These are phyloP conservation scores for Oxyscelio sp. DNA, from an alignment of 2,888 invertebrate species.

Conservation along the genomic window DNA sequence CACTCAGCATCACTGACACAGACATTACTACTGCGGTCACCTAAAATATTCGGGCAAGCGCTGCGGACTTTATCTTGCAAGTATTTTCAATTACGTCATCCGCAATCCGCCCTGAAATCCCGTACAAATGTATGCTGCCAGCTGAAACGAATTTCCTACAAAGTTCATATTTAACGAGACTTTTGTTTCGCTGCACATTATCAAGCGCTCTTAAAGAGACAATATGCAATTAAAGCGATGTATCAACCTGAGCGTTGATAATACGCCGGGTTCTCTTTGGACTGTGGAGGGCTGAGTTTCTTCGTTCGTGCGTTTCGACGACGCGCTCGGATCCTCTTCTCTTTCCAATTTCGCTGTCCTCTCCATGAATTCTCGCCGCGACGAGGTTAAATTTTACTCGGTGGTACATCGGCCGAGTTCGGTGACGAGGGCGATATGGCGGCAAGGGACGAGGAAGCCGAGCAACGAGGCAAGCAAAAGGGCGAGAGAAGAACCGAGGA, in stretches of 20 bases:
- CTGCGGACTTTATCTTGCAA: constrained; percentile 15
- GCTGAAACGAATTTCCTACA: constrained; percentile 29
- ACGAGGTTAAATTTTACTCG: constrained; percentile 54
- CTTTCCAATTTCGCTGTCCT: constrained; percentile 78
- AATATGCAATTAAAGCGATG: constrained; percentile 38
- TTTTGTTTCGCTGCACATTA: constrained; percentile 36
- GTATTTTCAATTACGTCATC: constrained; percentile 37
- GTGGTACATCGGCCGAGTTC: constrained; percentile 39
- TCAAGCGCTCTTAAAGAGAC: constrained; percentile 38
- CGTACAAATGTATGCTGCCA: constrained; percentile 19
- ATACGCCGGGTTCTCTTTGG: constrained; percentile 42
- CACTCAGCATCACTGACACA: no score
- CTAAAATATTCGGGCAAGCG: constrained; percentile 15
- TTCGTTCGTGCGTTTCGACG: constrained; percentile 72
- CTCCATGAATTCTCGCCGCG: constrained; percentile 41
- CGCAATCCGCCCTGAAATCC: constrained; percentile 13
- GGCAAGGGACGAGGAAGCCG: constrained; percentile 43
- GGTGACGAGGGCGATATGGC: constrained; percentile 38
- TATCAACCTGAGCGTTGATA: constrained; percentile 34
- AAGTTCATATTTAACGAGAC: constrained; percentile 41
- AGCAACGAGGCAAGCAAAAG: constrained; percentile 40
- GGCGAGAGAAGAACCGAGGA: constrained; percentile 51
- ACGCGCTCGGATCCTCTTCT: constrained; percentile 71
- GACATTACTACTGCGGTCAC: constrained; percentile 2
- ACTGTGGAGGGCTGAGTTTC: constrained; percentile 59